Evolutionary conservation across 2,797 vertebrate genomes (phyloP).

Genomic region (Enteromius mattozi): DNA sequence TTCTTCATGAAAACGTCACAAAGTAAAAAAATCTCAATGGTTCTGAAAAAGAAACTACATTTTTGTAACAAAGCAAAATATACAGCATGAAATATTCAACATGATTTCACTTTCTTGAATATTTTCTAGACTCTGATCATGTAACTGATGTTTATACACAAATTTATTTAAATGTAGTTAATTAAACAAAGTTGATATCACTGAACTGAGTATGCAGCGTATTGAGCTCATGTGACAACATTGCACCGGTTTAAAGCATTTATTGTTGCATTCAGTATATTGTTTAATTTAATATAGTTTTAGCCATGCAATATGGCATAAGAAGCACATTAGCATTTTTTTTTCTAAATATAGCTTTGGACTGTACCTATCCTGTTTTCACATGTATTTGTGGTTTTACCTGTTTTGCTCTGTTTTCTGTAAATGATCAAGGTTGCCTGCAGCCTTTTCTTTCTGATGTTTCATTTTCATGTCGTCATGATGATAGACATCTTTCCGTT

Average conservation of each 20-base stretch:
- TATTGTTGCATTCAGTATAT: background rate
- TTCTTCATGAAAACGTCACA: background rate
- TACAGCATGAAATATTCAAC: background rate
- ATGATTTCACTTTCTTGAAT: background rate
- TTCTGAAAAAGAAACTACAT: background rate
- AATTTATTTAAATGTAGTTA: background rate
- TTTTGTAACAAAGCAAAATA: background rate
- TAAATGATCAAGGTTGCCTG: slow-evolving; percentile 23
- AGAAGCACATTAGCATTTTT: background rate
- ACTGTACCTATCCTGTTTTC: background rate
- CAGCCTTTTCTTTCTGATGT: slow-evolving; percentile 19
- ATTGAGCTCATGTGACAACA: background rate
- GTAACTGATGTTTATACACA: too few relatives aligned
- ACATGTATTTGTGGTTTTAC: slow-evolving; percentile 31
- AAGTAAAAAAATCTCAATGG: background rate
- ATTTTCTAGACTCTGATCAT: background rate
- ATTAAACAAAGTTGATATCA: background rate
- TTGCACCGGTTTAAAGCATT: background rate
- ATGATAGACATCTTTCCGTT: slow-evolving; percentile 17
- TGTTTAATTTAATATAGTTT: background rate
- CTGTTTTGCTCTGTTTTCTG: slow-evolving; percentile 30
- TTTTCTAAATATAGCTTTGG: background rate
- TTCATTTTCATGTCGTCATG: slow-evolving; percentile 29
- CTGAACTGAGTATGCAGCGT: background rate
- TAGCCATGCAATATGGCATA: background rate